Evolutionary conservation across 2,888 invertebrate species (phyloP).

Genomic region (Arenicola marina): DNA sequence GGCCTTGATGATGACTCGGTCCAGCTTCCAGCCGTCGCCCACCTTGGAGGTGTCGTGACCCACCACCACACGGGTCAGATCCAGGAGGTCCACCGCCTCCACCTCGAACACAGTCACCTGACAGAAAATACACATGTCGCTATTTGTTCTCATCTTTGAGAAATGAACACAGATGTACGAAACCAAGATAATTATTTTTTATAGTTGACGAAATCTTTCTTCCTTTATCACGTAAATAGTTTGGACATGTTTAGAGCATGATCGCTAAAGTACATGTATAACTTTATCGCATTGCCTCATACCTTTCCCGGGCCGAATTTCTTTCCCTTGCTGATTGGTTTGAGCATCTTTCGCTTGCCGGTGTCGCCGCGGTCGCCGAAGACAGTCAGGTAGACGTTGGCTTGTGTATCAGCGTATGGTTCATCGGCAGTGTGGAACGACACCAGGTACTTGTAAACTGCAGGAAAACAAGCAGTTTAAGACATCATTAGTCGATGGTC

Average conservation of each 20-base stretch:
- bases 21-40: conserved; percentile 26
- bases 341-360: conserved; percentile 35
- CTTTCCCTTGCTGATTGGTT: conserved; percentile 19
- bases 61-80: conserved; percentile 43
- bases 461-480: too few relatives aligned
- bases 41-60: conserved; percentile 38
- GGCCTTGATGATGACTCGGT: conserved; percentile 26
- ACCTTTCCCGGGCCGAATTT: conserved; percentile 42
- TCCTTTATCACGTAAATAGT: too few relatives aligned
- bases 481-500: too few relatives aligned
- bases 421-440: conserved; percentile 49
- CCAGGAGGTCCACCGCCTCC: conserved; percentile 49
- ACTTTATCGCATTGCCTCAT: too few relatives aligned
- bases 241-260: too few relatives aligned
- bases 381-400: conserved; percentile 46
- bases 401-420: conserved; percentile 43
- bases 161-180: too few relatives aligned
- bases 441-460: conserved; percentile 41
- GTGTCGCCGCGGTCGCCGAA: conserved; percentile 54
- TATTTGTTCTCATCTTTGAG: too few relatives aligned
- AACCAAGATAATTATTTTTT: too few relatives aligned
- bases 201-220: too few relatives aligned
- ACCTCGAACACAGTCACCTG: conserved; percentile 52
- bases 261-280: too few relatives aligned
- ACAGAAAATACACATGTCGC: too few relatives aligned